These are phyloP conservation scores for Thymallus thymallus DNA, from an alignment of 2,113 vertebrate genomes.

Conservation along the genomic window DNA sequence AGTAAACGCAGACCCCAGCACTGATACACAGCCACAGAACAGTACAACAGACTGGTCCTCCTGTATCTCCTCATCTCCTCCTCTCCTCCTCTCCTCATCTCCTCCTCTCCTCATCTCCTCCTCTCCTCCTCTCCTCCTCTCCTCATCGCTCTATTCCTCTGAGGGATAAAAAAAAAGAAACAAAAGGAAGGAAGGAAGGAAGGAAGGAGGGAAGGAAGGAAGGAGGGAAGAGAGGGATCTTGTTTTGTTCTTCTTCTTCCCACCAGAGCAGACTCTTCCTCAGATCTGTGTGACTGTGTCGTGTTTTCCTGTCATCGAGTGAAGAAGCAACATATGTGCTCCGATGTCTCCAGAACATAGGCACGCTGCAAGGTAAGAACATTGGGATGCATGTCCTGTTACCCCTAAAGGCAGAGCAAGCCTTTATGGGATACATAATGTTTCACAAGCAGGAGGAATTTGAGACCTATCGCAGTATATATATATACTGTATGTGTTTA, in stretches of 20 bases:
- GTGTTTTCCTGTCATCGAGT: conserved; percentile 62
- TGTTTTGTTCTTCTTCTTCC: conserved; percentile 9
- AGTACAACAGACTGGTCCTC: conserved; percentile 51
- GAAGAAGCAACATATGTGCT: conserved; percentile 71
- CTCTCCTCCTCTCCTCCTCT: conserved; percentile 24
- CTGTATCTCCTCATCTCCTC: conserved; percentile 19
- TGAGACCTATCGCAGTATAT: not conserved
- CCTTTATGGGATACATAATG: not conserved
- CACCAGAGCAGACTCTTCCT: conserved; percentile 16
- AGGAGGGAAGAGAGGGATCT: conserved; percentile 6
- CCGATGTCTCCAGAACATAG: conserved; percentile 74
- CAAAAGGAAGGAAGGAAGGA: conserved; percentile 44
- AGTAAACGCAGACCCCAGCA: conserved; percentile 72
- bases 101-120: conserved; percentile 21
- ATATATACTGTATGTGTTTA: too few relatives aligned
- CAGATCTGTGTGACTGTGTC: conserved; percentile 61
- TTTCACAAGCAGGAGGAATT: conserved; percentile 9
- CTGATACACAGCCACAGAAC: conserved; percentile 62
- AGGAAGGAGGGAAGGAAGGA: conserved; percentile 28
- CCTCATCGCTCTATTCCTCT: conserved; percentile 45
- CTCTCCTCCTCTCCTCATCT: conserved; percentile 55
- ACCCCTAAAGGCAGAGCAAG: not conserved
- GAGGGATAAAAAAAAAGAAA: conserved; percentile 59
- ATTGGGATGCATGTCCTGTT: conserved; percentile 20
- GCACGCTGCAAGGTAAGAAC: conserved; percentile 72